Conservation (phyloP, 2,113 vertebrate genomes). For the Hypanus sabinus region DNA sequence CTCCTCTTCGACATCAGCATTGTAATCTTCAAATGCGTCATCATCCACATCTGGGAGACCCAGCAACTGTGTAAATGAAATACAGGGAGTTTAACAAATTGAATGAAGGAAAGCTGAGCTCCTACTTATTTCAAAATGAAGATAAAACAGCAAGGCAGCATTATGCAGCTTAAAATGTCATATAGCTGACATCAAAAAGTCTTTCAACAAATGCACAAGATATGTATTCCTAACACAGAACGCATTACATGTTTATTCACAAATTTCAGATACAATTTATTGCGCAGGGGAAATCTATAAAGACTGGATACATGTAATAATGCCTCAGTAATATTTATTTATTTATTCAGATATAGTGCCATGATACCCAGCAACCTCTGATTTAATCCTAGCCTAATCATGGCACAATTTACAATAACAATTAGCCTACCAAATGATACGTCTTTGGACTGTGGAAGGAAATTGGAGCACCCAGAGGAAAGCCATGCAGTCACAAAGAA, state of each 20-base stretch:
- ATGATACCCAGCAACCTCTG: too few relatives aligned
- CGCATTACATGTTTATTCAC: background rate
- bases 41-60: constrained; percentile 93
- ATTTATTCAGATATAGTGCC: too few relatives aligned
- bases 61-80: constrained; percentile 67
- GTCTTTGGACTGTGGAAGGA: too few relatives aligned
- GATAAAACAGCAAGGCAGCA: background rate
- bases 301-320: background rate
- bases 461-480: too few relatives aligned
- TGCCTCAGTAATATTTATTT: background rate
- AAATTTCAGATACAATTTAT: too few relatives aligned
- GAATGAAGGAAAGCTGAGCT: background rate
- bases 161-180: background rate
- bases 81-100: constrained; percentile 39
- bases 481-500: too few relatives aligned
- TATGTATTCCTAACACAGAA: background rate
- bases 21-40: constrained; percentile 90
- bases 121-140: background rate
- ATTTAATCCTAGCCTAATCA: too few relatives aligned
- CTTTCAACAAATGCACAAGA: background rate
- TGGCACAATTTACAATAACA: too few relatives aligned
- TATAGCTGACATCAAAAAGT: background rate
- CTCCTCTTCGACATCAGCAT: constrained; percentile 91
- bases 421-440: too few relatives aligned
- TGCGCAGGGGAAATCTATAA: background rate